Evolutionary conservation across 1,140 invertebrate genomes (phyloP), one percentile per base, ranked within the genome.

Genomic region (Musca vetustissima): DNA sequence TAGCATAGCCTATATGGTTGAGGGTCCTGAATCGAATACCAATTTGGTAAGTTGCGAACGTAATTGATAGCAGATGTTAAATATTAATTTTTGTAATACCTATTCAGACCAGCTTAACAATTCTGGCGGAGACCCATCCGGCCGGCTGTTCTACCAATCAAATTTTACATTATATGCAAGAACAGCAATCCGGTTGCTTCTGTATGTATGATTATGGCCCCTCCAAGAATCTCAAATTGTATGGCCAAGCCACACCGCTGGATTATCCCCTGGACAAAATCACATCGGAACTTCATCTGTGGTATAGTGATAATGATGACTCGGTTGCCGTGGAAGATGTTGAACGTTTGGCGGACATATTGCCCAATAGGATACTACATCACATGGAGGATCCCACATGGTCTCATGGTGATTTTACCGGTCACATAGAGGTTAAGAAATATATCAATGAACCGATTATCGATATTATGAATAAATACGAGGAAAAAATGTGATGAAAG

Each of bases 271-370:
- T 89, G 21, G 80, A 83, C 8, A 85, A 85, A 49, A 86, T 93
- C 15, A 86, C 81, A 8, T 84, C 86, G 1, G 86, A 89, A 13
- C 78, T 87, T 2, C 84, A 87, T 50, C 69, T 91, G 9, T 86
- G 89, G 77, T 89, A 88, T 74, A 85, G 85, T 2, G 72, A 84
- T 15, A 86, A 85, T 68, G 90, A 92, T 75, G 75, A 73, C 2
- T 67, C 89, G 61, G 84, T 86, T 1, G 82, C 76, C 81, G 83
- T 86, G 43, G 78, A 87, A 82, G 90, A 93, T 79, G 87, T 92
- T 0, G 73, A 83, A 50, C 79, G 77, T 71, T 77, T 91, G 15
- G 77, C 77, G 0, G 7, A 24, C 0, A 52, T 68, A 0, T 11
- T 80, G 53, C 75, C 77, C 3, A 80, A 80, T 79, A 69, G 72